A percentile compares a stretch with the other conserved stretches of the same genome.
phyloP scores from a whole-genome alignment of 2,113 vertebrate species.

The Aramus guarauna region DNA sequence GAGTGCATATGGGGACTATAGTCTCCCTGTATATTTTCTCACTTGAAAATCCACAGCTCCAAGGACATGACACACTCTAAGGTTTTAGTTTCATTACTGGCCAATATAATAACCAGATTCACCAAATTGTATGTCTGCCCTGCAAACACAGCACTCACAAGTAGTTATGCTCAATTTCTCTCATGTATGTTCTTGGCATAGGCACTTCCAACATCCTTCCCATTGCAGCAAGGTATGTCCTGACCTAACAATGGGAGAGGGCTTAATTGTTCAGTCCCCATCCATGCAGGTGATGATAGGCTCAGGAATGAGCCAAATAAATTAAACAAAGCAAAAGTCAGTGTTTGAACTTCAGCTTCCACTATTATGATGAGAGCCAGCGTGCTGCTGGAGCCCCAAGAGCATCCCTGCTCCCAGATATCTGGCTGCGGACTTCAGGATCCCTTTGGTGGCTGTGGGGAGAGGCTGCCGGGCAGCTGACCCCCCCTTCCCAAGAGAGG shows the following conservation, averaged over 20 bases:
- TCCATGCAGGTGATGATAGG: neutral
- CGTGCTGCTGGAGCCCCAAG: neutral
- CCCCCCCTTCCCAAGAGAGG: rapidly evolving
- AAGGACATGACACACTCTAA: rapidly evolving
- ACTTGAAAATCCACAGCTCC: neutral
- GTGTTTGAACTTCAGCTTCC: neutral
- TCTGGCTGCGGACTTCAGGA: neutral
- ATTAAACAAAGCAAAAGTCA: neutral
- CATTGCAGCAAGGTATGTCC: neutral
- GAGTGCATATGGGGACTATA: neutral
- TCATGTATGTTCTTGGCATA: neutral
- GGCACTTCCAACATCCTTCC: neutral
- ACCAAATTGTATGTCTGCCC: neutral
- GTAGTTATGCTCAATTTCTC: neutral
- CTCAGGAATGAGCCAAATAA: neutral
- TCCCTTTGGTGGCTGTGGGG: neutral
- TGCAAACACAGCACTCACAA: neutral
- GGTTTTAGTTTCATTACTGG: neutral
- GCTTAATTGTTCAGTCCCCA: neutral
- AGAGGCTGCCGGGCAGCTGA: neutral
- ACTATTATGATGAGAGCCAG: neutral
- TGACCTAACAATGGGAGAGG: neutral
- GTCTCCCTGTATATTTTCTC: neutral
- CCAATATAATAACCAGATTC: neutral
- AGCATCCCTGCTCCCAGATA: neutral